Base-by-base conservation (phyloP, 1,140 invertebrate genomes). In the Drosophila equinoxialis region DNA sequence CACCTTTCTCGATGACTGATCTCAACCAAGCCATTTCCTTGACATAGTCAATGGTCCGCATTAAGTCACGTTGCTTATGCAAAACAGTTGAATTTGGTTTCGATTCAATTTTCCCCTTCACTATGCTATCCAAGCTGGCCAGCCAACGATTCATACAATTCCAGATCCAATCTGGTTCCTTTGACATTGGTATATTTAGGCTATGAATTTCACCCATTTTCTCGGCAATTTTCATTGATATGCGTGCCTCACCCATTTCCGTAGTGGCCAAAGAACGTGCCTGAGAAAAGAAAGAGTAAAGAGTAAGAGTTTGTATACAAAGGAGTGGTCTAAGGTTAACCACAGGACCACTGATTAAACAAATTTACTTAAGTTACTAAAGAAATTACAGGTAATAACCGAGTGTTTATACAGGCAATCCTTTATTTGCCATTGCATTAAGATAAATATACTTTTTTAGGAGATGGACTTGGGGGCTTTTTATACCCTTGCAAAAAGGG, bases 131-230 rank as follows among this genome's bases (percentile, higher is more conserved):
- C 6, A 93, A 93, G 0, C 94, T 95, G 45, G 93, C 92, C 51
- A 96, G 89, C 96, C 95, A 97, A 73, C 95, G 95, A 10, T 93
- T 92, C 93, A 98, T 96, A 1, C 96, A 98, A 73, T 97, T 96
- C 96, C 97, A 98, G 0, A 99, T 92, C 97, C 97, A 99, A 30
- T 95, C 95, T 2, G 98, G 97, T 79, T 98, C 97, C 93, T 99
- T 99, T 65, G 96, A 97, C 69, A 99, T 95, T 0, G 98, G 98
- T 74, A 99, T 97, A 92, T 98, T 96, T 93, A 99, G 95, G 13
- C 93, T 94, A 90, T 99, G 98, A 72, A 99, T 97, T 74, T 95
- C 94, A 0, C 97, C 97, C 95, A 99, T 96, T 93, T 98, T 98
- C 83, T 96, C 95, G 3, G 98, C 97, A 60, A 99, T 98, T 82